Evolutionary conservation across 2,888 invertebrate species (phyloP).

Genomic region (Epirrita christyi): DNA sequence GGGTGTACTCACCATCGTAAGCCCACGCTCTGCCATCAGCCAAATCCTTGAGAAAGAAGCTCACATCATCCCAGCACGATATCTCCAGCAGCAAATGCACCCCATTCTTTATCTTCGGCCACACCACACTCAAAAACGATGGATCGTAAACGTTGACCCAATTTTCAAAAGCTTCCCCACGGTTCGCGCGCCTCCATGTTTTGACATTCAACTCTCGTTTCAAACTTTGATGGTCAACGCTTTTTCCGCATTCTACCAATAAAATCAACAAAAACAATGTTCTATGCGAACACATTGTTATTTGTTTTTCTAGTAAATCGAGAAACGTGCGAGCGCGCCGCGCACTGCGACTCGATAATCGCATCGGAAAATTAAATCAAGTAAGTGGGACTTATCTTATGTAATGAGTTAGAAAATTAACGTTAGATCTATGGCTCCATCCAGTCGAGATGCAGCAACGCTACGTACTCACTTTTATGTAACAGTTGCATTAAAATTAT

Average conservation of each 20-base stretch:
- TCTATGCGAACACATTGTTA: constrained; percentile 48
- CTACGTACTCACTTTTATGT: constrained; percentile 10
- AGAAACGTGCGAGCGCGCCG: constrained; percentile 29
- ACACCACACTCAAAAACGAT: constrained; percentile 70
- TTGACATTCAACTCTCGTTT: constrained; percentile 52
- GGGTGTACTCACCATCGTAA: constrained; percentile 70
- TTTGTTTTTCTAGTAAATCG: constrained; percentile 37
- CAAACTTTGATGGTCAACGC: constrained; percentile 44
- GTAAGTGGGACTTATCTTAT: neutral
- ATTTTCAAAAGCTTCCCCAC: constrained; percentile 67
- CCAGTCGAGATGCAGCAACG: constrained; percentile 5
- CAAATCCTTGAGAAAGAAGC: constrained; percentile 70
- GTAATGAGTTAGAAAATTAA: constrained; percentile 2
- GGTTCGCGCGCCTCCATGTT: constrained; percentile 44
- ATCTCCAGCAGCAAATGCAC: constrained; percentile 68
- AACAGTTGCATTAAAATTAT: no score
- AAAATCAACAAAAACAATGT: constrained; percentile 36
- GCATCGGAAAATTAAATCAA: constrained; percentile 19
- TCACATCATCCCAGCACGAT: constrained; percentile 74
- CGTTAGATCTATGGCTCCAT: constrained; percentile 14
- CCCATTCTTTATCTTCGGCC: constrained; percentile 74
- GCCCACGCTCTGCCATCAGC: constrained; percentile 79
- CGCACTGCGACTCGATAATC: constrained; percentile 17
- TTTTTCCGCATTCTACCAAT: constrained; percentile 41
- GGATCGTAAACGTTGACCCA: constrained; percentile 76